Evolutionary conservation across 2,888 invertebrate species (phyloP).

Genomic region (Epinotia brunnichana): DNA sequence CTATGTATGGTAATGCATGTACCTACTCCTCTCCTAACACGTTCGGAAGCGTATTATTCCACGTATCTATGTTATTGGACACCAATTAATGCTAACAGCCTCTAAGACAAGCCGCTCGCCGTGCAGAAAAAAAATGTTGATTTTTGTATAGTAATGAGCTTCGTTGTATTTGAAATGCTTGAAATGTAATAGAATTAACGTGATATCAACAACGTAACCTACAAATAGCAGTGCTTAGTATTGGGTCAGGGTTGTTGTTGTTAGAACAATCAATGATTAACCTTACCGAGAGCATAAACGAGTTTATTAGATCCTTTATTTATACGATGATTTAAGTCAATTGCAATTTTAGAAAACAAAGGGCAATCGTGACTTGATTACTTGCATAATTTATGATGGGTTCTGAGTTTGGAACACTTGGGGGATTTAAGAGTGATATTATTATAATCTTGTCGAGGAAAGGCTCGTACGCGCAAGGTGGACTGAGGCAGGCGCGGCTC

Average conservation of each 20-base stretch:
- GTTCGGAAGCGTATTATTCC: too few relatives aligned
- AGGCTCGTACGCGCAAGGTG: too few relatives aligned
- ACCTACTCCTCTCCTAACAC: too few relatives aligned
- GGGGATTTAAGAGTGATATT: too few relatives aligned
- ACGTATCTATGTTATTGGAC: too few relatives aligned
- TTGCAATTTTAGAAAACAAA: neutral
- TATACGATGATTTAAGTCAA: neutral
- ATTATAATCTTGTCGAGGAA: too few relatives aligned
- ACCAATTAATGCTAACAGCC: too few relatives aligned
- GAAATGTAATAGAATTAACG: constrained; percentile 6
- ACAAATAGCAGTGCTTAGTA: constrained; percentile 16
- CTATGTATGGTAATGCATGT: too few relatives aligned
- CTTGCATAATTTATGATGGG: too few relatives aligned
- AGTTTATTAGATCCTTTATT: constrained; percentile 2
- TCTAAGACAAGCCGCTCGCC: too few relatives aligned
- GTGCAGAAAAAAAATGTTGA: neutral
- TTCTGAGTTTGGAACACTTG: too few relatives aligned
- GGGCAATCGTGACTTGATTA: neutral
- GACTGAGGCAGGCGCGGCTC: too few relatives aligned
- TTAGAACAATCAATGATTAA: constrained; percentile 29
- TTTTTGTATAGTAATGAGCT: neutral
- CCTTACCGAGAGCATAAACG: constrained; percentile 26
- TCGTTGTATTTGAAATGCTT: constrained; percentile 11
- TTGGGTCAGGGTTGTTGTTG: constrained; percentile 34
- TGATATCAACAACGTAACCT: neutral